phyloP scores from a whole-genome alignment of 1,140 invertebrate genomes.

The Ceratoteleas bidentatus region DNA sequence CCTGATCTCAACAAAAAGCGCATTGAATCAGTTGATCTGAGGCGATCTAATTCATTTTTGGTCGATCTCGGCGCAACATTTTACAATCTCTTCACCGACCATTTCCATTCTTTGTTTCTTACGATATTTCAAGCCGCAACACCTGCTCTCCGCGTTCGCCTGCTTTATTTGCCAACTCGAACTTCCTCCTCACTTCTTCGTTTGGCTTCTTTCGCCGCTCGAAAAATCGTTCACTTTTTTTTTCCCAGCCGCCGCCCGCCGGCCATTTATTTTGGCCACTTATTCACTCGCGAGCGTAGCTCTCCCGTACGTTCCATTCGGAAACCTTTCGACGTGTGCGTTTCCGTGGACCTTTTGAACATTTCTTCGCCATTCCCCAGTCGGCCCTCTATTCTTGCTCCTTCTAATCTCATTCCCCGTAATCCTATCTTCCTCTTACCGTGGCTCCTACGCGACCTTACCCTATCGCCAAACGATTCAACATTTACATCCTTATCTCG shows the following conservation, averaged over 20 bases:
- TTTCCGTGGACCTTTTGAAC: slow-evolving; percentile 9
- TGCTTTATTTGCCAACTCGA: slow-evolving; percentile 19
- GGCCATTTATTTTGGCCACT: slow-evolving; percentile 23
- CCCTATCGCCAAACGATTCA: slow-evolving; percentile 40
- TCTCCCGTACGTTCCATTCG: slow-evolving; percentile 19
- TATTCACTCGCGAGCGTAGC: slow-evolving; percentile 22
- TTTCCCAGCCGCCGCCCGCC: background rate
- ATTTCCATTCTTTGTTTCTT: slow-evolving; percentile 39
- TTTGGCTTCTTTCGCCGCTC: background rate
- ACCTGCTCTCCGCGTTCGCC: slow-evolving; percentile 27
- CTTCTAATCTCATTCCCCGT: slow-evolving; percentile 33
- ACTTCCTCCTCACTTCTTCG: slow-evolving; percentile 12
- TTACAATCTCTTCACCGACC: slow-evolving; percentile 31
- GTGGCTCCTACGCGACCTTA: slow-evolving; percentile 38
- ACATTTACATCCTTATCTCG: slow-evolving; percentile 53
- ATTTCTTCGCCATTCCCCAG: slow-evolving; percentile 4
- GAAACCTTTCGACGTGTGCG: slow-evolving; percentile 12
- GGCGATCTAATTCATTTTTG: slow-evolving; percentile 39
- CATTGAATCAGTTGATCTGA: slow-evolving; percentile 1
- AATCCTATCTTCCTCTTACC: slow-evolving; percentile 46
- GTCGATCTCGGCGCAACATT: slow-evolving; percentile 21
- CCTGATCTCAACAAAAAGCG: too few species aligned
- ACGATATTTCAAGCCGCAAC: slow-evolving; percentile 40
- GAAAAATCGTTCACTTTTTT: slow-evolving; percentile 22
- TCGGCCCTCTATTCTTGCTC: slow-evolving; percentile 19